phyloP scores from a whole-genome alignment of 2,797 vertebrate genomes.

The Lerista edwardsae region DNA sequence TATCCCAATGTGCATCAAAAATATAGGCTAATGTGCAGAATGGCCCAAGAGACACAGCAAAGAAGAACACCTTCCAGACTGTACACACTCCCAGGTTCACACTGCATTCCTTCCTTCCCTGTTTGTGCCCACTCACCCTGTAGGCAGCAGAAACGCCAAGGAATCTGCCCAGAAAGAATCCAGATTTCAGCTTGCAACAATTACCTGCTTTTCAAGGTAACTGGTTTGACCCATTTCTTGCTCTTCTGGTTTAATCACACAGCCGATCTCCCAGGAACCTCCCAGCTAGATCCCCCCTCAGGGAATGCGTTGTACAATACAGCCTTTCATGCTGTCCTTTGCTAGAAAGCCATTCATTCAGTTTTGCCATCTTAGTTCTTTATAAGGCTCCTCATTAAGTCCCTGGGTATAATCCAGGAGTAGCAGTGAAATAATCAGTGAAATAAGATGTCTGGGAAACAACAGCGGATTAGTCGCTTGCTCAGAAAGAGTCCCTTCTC shows the following conservation, averaged over 20 bases:
- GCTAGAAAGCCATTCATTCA: not conserved
- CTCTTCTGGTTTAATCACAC: not conserved
- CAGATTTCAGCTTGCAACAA: not conserved
- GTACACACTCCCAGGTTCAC: not conserved
- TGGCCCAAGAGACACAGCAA: not conserved
- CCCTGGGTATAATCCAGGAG: no score
- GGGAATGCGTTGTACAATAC: not conserved
- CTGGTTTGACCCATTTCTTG: not conserved
- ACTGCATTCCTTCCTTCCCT: not conserved
- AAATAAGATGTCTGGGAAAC: constrained; percentile 1
- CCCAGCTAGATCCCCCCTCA: not conserved
- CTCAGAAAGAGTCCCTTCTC: not conserved
- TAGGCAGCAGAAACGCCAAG: not conserved
- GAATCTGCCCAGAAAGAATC: not conserved
- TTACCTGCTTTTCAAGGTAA: not conserved
- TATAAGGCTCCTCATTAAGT: not conserved
- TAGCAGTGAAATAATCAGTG: not conserved
- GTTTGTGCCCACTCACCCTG: not conserved
- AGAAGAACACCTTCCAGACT: not conserved
- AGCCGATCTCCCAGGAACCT: not conserved
- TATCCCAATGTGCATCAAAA: no score
- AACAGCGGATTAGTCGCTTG: not conserved
- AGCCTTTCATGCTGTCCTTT: not conserved
- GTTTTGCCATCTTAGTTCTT: not conserved
- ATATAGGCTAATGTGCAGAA: not conserved